Evolutionary conservation across 2,888 invertebrate genomes (phyloP).

Genomic region (Muscina levida): DNA sequence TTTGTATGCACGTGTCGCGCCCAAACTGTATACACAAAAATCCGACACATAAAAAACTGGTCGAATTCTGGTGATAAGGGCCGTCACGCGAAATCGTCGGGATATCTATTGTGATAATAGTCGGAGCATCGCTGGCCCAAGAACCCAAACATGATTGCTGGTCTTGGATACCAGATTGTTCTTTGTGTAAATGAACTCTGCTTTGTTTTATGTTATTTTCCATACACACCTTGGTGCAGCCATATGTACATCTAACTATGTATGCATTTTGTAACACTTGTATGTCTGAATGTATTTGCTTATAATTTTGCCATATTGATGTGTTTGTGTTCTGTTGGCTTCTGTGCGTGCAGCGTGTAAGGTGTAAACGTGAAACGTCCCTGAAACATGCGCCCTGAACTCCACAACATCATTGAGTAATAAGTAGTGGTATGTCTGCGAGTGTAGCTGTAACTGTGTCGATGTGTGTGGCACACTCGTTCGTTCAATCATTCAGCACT

Average conservation of each 20-base stretch:
- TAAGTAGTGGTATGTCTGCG: not conserved
- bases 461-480: not conserved
- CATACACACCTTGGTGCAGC: no score
- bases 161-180: not conserved
- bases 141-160: not conserved
- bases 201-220: no score
- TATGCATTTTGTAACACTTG: no score
- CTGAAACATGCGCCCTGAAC: conserved; percentile 60
- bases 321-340: not conserved
- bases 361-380: conserved; percentile 44
- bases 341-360: conserved; percentile 14
- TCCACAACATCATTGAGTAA: conserved; percentile 52
- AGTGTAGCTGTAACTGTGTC: not conserved
- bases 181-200: no score
- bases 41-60: conserved; percentile 42
- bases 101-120: not conserved
- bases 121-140: no score
- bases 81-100: not conserved
- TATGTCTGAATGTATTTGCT: no score
- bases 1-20: conserved; percentile 69
- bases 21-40: conserved; percentile 68
- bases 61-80: conserved; percentile 24
- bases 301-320: not conserved
- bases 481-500: conserved; percentile 1
- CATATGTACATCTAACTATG: no score